Evolutionary conservation across 1,140 invertebrate species (phyloP).

Genomic region (Panagrolaimus sp.): DNA sequence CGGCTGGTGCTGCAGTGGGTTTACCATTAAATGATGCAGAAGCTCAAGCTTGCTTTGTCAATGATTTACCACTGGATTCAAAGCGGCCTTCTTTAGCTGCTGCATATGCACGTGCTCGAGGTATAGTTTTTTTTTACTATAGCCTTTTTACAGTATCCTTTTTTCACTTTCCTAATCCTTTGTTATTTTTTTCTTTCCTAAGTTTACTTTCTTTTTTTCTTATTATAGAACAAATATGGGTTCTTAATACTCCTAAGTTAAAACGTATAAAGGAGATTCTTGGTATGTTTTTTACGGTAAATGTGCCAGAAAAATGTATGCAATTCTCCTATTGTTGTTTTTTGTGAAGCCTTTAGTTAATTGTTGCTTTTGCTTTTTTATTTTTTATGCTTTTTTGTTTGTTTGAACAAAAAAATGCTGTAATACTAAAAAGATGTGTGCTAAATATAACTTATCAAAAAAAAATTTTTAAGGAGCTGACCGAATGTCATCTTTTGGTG

Average conservation of each 20-base stretch:
- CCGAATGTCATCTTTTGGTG: constrained; percentile 96
- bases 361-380: neutral
- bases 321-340: too few species aligned
- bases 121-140: constrained; percentile 44
- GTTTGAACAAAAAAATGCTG: too few species aligned
- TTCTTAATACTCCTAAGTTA: constrained; percentile 13
- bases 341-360: too few species aligned
- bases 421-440: neutral
- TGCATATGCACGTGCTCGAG: constrained; percentile 86
- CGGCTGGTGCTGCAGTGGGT: constrained; percentile 77
- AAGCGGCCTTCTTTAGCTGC: constrained; percentile 72
- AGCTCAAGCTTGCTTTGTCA: constrained; percentile 85
- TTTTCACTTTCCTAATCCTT: neutral
- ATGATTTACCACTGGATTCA: constrained; percentile 67
- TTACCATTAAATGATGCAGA: constrained; percentile 69
- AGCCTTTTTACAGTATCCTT: neutral
- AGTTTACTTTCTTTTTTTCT: constrained; percentile 1
- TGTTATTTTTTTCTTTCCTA: constrained; percentile 9
- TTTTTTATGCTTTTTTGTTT: neutral
- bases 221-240: constrained; percentile 11
- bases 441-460: neutral
- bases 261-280: constrained; percentile 1
- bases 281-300: neutral
- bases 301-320: too few species aligned
- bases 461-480: constrained; percentile 78